Percentiles rank a stretch among this genome's conserved stretches.
phyloP scores from a whole-genome alignment of 1,140 invertebrate species.

The Drosophila teissieri region DNA sequence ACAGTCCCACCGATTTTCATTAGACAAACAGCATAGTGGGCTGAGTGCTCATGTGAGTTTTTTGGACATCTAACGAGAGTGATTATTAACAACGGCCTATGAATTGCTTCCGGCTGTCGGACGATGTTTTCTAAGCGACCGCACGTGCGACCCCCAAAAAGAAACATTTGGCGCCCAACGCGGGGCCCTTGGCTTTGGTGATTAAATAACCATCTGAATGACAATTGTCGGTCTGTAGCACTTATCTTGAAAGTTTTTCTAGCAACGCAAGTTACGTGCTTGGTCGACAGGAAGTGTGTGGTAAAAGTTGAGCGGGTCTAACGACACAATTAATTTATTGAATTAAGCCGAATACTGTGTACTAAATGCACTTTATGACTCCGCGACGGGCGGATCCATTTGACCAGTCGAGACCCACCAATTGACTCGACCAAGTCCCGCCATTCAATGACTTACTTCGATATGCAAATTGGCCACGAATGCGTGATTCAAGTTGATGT shows the following conservation, averaged over 20 bases:
- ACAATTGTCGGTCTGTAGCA: slow-evolving; percentile 44
- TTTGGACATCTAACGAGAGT: slow-evolving; percentile 39
- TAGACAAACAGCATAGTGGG: slow-evolving; percentile 28
- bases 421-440: slow-evolving; percentile 5
- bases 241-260: slow-evolving; percentile 5
- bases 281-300: slow-evolving; percentile 53
- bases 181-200: slow-evolving; percentile 44
- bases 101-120: slow-evolving; percentile 47
- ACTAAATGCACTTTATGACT: slow-evolving; percentile 64
- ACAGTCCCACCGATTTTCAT: slow-evolving; percentile 27
- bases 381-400: slow-evolving; percentile 53
- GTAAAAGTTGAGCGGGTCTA: slow-evolving; percentile 57
- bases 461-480: slow-evolving; percentile 77
- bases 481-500: slow-evolving; percentile 32
- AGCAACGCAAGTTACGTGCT: slow-evolving; percentile 18
- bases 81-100: slow-evolving; percentile 24
- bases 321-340: slow-evolving; percentile 76
- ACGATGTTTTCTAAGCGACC: slow-evolving; percentile 34
- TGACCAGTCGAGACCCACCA: slow-evolving; percentile 33
- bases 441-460: slow-evolving; percentile 45
- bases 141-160: slow-evolving; percentile 65
- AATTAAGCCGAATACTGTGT: slow-evolving; percentile 42
- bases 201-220: slow-evolving; percentile 70
- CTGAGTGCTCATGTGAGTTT: neutral
- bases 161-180: slow-evolving; percentile 35